These are phyloP conservation scores for Zeugodacus cucurbitae DNA, from an alignment of 1,140 invertebrate genomes.

Conservation along the genomic window DNA sequence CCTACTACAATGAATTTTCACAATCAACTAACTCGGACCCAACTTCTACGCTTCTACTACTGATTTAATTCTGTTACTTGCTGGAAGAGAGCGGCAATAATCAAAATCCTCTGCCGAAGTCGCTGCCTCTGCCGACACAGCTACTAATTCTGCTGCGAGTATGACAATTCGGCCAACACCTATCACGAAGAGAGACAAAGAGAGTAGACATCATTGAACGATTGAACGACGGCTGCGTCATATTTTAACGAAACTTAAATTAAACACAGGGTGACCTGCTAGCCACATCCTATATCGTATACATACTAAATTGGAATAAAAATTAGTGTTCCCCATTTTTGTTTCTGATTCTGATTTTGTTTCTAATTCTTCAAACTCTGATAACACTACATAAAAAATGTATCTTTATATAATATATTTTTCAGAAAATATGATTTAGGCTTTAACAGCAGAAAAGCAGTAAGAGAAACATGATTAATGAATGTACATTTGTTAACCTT, in stretches of 20 bases:
- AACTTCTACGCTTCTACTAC: background rate
- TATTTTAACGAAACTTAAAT: background rate
- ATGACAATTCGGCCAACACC: slow-evolving; percentile 42
- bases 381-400: too few species aligned
- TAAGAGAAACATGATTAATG: too few species aligned
- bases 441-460: too few species aligned
- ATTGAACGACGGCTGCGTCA: background rate
- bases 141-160: background rate
- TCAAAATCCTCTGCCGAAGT: background rate
- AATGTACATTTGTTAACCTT: too few species aligned
- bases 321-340: too few species aligned
- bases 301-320: background rate
- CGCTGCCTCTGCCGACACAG: background rate
- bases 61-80: slow-evolving; percentile 10
- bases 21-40: slow-evolving; percentile 3
- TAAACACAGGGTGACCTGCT: background rate
- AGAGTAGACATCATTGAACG: background rate
- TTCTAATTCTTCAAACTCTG: too few species aligned
- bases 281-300: background rate
- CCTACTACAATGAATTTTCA: slow-evolving; percentile 1
- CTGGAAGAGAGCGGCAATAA: slow-evolving; percentile 22
- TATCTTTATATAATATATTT: too few species aligned
- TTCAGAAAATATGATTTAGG: too few species aligned
- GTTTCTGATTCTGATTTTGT: too few species aligned
- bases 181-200: slow-evolving; percentile 24